Percentiles rank a stretch among this genome's conserved stretches.
Conservation (phyloP, 2,797 vertebrate species). For the Hoplostethus mediterraneus region DNA sequence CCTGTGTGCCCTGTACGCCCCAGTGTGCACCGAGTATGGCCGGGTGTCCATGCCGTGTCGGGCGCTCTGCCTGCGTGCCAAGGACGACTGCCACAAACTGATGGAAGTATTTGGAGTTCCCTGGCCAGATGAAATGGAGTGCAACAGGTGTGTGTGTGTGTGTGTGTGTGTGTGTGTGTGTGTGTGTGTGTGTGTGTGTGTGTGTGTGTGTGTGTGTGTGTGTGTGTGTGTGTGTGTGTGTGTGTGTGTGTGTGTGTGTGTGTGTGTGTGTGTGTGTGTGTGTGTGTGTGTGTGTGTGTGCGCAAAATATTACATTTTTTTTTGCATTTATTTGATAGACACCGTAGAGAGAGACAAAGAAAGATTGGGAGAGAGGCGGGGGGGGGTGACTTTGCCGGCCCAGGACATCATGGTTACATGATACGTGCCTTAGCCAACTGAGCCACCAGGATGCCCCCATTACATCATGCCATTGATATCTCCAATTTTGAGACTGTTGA, state of each 20-base stretch:
- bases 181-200: no score
- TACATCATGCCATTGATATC: not conserved
- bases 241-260: constrained; percentile 65
- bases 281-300: not conserved
- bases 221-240: not conserved
- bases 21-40: constrained; percentile 93
- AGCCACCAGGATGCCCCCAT: no score
- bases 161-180: not conserved
- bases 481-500: not conserved
- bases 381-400: no score
- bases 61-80: constrained; percentile 90
- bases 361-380: no score
- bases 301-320: not conserved
- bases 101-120: constrained; percentile 95
- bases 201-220: constrained; percentile 68
- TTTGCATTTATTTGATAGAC: no score
- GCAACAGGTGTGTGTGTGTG: constrained; percentile 86
- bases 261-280: constrained; percentile 2
- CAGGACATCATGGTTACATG: no score
- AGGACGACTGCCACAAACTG: constrained; percentile 91
- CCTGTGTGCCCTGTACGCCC: constrained; percentile 94
- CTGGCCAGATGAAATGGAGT: constrained; percentile 98
- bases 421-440: no score
- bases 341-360: no score
- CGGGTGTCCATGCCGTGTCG: constrained; percentile 93